Conservation (phyloP, 2,888 invertebrate genomes). For the Marasmarcha lunaedactyla region DNA sequence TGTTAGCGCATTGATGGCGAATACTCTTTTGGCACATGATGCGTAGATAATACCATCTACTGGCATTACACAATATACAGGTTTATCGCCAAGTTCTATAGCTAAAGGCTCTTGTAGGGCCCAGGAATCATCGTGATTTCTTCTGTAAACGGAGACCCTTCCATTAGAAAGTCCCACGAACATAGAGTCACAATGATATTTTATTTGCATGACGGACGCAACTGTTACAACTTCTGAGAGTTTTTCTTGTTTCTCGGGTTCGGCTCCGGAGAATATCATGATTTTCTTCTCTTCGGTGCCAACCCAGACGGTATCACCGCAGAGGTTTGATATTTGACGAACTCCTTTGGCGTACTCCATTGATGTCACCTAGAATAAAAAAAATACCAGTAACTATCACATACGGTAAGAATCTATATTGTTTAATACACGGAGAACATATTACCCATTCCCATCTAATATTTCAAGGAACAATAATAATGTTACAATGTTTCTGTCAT, state of each 20-base stretch:
- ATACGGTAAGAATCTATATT: neutral
- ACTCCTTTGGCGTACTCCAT: slow-evolving; percentile 87
- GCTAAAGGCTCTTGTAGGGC: slow-evolving; percentile 79
- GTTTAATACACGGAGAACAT: too few species aligned
- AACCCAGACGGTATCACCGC: slow-evolving; percentile 90
- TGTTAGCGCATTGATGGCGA: slow-evolving; percentile 82
- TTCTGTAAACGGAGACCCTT: slow-evolving; percentile 77
- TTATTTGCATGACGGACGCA: slow-evolving; percentile 81
- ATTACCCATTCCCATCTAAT: too few species aligned
- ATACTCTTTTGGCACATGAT: slow-evolving; percentile 86
- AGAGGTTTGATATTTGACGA: slow-evolving; percentile 55
- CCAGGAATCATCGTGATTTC: slow-evolving; percentile 81
- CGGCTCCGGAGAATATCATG: slow-evolving; percentile 85
- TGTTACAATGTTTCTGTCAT: too few species aligned
- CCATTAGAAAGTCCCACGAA: slow-evolving; percentile 90
- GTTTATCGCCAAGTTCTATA: slow-evolving; percentile 76
- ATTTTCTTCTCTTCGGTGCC: slow-evolving; percentile 88
- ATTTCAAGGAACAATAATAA: too few species aligned
- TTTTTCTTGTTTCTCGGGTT: slow-evolving; percentile 86
- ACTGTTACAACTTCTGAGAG: slow-evolving; percentile 76
- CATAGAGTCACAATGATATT: slow-evolving; percentile 88
- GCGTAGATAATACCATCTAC: slow-evolving; percentile 88
- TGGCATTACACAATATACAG: slow-evolving; percentile 85
- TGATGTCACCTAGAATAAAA: slow-evolving; percentile 71
- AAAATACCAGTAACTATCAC: too few species aligned